Evolutionary conservation across 2,113 vertebrate genomes (phyloP).

Genomic region (Muntiacus muntjak): DNA sequence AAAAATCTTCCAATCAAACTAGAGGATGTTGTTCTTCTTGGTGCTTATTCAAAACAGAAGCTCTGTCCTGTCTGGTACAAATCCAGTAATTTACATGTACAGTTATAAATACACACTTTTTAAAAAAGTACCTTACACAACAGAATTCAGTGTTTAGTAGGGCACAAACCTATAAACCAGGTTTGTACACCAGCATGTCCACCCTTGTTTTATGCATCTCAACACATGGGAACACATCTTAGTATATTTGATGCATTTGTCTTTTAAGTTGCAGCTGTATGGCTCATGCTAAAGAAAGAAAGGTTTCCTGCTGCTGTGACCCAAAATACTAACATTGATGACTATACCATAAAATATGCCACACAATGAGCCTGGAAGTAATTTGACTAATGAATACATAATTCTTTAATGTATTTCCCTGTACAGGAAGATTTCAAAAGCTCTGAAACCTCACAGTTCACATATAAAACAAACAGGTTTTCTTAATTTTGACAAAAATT

Average conservation of each 20-base stretch:
- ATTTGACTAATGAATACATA: not conserved
- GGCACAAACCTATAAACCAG: not conserved
- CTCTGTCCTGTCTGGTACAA: not conserved
- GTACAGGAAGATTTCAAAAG: not conserved
- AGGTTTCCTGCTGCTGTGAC: not conserved
- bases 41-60: not conserved
- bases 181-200: not conserved
- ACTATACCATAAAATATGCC: not conserved
- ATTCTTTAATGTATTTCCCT: not conserved
- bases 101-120: not conserved
- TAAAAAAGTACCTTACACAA: not conserved
- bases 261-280: not conserved
- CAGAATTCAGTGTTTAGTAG: not conserved
- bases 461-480: not conserved
- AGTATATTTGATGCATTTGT: not conserved
- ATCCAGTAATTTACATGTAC: not conserved
- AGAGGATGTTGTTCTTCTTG: not conserved
- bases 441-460: not conserved
- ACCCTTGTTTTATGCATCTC: not conserved
- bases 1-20: not conserved
- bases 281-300: not conserved
- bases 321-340: not conserved
- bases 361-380: not conserved
- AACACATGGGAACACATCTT: not conserved
- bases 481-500: not conserved